Conservation (phyloP, 1,140 invertebrate species). For the Cephus cinctus region DNA sequence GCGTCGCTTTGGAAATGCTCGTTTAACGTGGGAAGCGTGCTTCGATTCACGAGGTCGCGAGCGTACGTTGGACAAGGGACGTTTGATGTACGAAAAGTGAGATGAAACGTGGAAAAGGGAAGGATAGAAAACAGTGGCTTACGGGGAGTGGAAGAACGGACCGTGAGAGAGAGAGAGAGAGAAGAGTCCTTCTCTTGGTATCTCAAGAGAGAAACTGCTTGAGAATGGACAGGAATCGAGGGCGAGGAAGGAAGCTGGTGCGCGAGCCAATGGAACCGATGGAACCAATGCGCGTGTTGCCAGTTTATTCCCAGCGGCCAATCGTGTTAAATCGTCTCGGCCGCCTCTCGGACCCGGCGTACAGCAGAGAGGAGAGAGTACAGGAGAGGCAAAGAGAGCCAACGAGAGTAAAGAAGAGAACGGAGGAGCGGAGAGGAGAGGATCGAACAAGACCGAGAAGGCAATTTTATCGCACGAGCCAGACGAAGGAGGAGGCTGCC, state of each 20-base stretch:
- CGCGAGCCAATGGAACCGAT: conserved; percentile 52
- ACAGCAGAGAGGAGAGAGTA: conserved; percentile 20
- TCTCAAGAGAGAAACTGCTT: conserved; percentile 3
- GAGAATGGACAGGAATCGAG: conserved; percentile 21
- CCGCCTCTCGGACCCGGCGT: conserved; percentile 29
- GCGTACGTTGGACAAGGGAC: too few species aligned
- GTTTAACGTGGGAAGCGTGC: too few species aligned
- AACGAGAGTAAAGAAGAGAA: conserved; percentile 17
- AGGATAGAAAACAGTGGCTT: too few species aligned
- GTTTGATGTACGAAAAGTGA: too few species aligned
- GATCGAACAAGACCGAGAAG: conserved; percentile 30
- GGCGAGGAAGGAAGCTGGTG: not conserved
- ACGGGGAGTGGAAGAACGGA: too few species aligned
- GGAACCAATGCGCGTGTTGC: conserved; percentile 52
- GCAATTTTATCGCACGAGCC: conserved; percentile 38
- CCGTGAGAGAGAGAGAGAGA: conserved; percentile 22
- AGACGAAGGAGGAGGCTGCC: not conserved
- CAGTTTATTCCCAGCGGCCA: conserved; percentile 54
- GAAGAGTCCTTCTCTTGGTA: not conserved
- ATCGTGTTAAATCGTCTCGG: conserved; percentile 55
- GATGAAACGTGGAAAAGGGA: too few species aligned
- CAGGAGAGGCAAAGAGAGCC: conserved; percentile 7
- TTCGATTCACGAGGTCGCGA: too few species aligned
- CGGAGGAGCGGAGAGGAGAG: too few species aligned
- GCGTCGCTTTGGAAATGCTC: too few species aligned